Conservation (phyloP, 2,888 invertebrate species). For the Acronicta aceris region DNA sequence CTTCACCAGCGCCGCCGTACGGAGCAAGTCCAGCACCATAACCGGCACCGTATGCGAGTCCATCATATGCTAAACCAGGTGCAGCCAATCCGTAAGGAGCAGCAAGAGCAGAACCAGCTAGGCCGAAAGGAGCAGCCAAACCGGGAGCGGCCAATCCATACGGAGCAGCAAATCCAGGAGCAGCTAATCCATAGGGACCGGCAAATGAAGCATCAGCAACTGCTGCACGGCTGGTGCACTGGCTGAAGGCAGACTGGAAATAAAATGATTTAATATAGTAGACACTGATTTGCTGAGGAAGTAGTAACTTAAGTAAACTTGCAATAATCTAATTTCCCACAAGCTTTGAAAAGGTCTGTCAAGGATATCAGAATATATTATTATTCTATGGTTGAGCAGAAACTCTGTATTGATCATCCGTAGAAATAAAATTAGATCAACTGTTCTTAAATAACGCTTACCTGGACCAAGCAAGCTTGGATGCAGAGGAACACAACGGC, state of each 20-base stretch:
- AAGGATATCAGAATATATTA: too few relatives aligned
- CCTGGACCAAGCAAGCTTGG: background rate
- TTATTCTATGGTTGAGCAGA: too few relatives aligned
- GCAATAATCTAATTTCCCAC: too few relatives aligned
- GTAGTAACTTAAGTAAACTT: background rate
- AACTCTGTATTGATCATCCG: too few relatives aligned
- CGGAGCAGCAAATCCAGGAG: background rate
- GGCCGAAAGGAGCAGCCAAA: background rate
- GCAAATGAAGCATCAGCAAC: background rate
- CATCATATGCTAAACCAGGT: background rate
- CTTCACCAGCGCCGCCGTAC: constrained; percentile 64
- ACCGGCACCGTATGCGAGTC: constrained; percentile 1
- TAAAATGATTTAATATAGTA: background rate
- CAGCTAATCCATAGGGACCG: background rate
- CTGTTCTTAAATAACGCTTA: too few relatives aligned
- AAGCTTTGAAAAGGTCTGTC: too few relatives aligned
- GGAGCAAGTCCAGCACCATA: constrained; percentile 6
- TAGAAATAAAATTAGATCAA: too few relatives aligned
- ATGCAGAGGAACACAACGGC: constrained; percentile 49
- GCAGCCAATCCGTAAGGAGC: background rate
- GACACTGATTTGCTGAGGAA: background rate
- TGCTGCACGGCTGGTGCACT: background rate
- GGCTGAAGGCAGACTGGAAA: background rate
- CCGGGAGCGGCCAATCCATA: background rate
- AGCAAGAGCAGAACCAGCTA: background rate